Base-by-base conservation (phyloP, 2,888 invertebrate species). In the Epinotia nisella region DNA sequence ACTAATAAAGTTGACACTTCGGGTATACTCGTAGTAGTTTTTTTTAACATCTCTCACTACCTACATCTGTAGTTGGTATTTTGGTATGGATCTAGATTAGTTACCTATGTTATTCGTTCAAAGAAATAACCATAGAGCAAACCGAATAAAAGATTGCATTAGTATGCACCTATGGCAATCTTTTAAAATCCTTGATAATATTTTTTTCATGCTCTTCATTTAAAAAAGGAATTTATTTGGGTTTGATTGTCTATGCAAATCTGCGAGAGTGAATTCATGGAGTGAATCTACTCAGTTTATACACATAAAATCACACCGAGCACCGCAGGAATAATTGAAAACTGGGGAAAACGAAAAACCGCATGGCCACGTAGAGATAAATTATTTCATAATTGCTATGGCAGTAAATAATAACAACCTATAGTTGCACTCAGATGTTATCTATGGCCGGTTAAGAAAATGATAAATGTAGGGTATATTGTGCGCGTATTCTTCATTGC, bases 241-340 rank as follows among this genome's bases (percentile, higher is more conserved):
- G 5, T 13, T 5, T 7, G 49, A 49, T n/a, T 49, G 49, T 49
- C 56, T 15, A 21, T 21, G 21, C 13, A 56, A 56, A 21, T 21
- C 58, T 24, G 29, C 9, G 19, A 9, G 58, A 64, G 64, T 17
- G 21, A 35, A 35, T 49, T 21, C 15, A 15, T 35, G 39, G 13
- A 15, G 4, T 17, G 10, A 11, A n/a, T 21, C 41, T 51, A 24
- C 24, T 15, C 49, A 55, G 65, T 55, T 55, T 35, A 41, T 21
- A 55, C 35, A 41, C 15, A 29, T 17, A 66, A n/a, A 45, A 24
- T 53, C 24, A 15, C 29, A n/a, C 9, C 11, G 51, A 17, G n/a
- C 59, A 64, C 65, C 65, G 51, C 71, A 59, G 58, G 59, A 65
- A 65, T 71, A 65, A 71, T 71, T 65, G 71, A 65, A 70, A 65